A percentile compares a stretch with the other conserved stretches of the same genome.
phyloP scores from a whole-genome alignment of 2,113 vertebrate species.

The Ciconia maguari region DNA sequence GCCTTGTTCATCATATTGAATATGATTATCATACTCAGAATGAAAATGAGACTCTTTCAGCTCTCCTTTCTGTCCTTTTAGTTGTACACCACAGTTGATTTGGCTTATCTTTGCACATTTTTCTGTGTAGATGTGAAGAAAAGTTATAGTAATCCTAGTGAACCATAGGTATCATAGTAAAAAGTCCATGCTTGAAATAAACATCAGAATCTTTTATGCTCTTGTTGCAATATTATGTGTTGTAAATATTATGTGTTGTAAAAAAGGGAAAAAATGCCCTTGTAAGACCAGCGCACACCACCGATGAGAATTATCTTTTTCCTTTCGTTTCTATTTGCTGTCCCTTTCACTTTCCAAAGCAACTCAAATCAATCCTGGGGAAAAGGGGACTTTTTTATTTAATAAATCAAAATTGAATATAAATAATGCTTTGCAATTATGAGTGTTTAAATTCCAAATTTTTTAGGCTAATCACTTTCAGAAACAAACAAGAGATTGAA shows the following conservation, averaged over 20 bases:
- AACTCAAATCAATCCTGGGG: constrained; percentile 50
- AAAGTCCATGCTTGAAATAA: background rate
- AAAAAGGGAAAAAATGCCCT: background rate
- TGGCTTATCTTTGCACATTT: background rate
- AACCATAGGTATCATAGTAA: background rate
- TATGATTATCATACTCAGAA: background rate
- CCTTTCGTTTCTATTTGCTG: background rate
- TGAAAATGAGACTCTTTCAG: background rate
- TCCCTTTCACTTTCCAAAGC: background rate
- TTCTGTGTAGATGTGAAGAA: background rate
- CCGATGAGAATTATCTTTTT: background rate
- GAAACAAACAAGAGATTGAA: constrained; percentile 76
- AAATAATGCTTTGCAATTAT: constrained; percentile 77
- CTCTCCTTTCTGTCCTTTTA: background rate
- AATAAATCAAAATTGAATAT: constrained; percentile 76
- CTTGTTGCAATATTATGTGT: background rate
- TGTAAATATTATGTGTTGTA: background rate
- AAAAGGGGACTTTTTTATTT: constrained; percentile 48
- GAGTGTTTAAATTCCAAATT: constrained; percentile 77
- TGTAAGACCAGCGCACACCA: background rate
- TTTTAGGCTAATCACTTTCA: constrained; percentile 80
- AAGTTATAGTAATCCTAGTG: background rate
- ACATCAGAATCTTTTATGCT: background rate
- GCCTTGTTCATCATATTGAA: background rate
- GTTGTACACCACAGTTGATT: background rate